Percentiles rank a stretch among this genome's conserved stretches.
Evolutionary conservation across 2,888 invertebrate genomes (phyloP).

Genomic region (Amphipoea lucens): DNA sequence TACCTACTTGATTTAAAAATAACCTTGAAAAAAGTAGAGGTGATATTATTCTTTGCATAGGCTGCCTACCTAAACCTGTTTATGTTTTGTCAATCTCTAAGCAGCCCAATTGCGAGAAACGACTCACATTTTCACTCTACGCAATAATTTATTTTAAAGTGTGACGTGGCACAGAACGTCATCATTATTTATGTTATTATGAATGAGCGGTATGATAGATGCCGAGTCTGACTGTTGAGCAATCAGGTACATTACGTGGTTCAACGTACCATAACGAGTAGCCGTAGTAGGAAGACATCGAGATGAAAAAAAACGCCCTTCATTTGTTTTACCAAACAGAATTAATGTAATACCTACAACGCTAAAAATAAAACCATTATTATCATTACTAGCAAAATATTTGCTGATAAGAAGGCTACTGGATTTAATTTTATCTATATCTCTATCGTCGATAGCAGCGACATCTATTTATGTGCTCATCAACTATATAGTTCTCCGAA

Average conservation of each 20-base stretch:
- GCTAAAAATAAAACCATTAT: slow-evolving; percentile 26
- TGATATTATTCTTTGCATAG: not conserved
- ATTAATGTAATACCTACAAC: slow-evolving; percentile 3
- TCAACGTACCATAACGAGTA: slow-evolving; percentile 19
- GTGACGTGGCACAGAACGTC: slow-evolving; percentile 40
- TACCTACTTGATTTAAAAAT: not conserved
- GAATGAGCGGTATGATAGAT: slow-evolving; percentile 20
- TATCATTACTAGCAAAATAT: not conserved
- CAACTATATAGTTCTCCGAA: not conserved
- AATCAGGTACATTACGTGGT: slow-evolving; percentile 5
- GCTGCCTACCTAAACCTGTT: not conserved
- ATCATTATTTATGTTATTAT: slow-evolving; percentile 43
- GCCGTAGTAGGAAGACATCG: not conserved
- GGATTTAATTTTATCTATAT: not conserved
- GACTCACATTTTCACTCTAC: slow-evolving; percentile 9
- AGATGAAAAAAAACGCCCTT: slow-evolving; percentile 15
- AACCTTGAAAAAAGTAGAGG: too few species aligned
- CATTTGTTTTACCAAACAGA: slow-evolving; percentile 7
- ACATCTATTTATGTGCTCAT: slow-evolving; percentile 31
- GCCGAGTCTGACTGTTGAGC: slow-evolving; percentile 10
- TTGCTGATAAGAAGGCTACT: slow-evolving; percentile 22
- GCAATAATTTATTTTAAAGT: slow-evolving; percentile 48
- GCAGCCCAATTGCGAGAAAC: not conserved
- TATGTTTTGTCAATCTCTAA: not conserved
- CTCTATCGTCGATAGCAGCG: slow-evolving; percentile 12